These are phyloP conservation scores for Drosophila ogumai DNA, from an alignment of 1,140 invertebrate genomes.

Conservation along the genomic window DNA sequence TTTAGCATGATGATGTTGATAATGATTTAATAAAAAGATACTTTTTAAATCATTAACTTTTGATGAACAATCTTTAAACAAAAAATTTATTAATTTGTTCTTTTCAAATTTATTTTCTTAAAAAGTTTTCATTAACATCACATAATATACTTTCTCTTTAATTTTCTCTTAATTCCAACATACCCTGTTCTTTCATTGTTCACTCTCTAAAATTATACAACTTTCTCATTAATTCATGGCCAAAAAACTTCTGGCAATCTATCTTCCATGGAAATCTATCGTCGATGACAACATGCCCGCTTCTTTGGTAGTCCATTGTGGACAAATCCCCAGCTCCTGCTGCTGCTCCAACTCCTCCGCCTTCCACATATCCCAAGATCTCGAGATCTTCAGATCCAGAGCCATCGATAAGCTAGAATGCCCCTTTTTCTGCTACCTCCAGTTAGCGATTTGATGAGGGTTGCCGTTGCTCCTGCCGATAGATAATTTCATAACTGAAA, in stretches of 20 bases:
- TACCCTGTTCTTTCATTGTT: not conserved
- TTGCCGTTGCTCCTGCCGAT: conserved; percentile 34
- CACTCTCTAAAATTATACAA: conserved; percentile 12
- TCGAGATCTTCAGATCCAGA: conserved; percentile 23
- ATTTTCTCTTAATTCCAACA: not conserved
- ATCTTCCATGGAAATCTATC: conserved; percentile 45
- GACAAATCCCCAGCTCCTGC: conserved; percentile 16
- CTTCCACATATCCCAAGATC: conserved; percentile 17
- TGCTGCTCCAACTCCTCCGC: conserved; percentile 18
- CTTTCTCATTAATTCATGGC: conserved; percentile 61
- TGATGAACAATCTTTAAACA: too few species aligned
- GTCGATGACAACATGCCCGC: conserved; percentile 55
- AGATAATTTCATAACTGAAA: conserved; percentile 60
- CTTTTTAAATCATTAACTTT: too few species aligned
- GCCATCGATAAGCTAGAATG: conserved; percentile 54
- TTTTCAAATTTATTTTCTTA: not conserved
- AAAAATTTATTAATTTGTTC: too few species aligned
- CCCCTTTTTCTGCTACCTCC: conserved; percentile 50
- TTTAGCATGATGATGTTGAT: too few species aligned
- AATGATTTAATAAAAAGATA: too few species aligned
- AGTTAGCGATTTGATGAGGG: conserved; percentile 73
- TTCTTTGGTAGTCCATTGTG: conserved; percentile 66
- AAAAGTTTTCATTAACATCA: not conserved
- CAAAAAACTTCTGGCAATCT: conserved; percentile 4
- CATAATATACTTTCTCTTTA: too few species aligned